Base-by-base conservation (phyloP, 2,113 vertebrate species). In the Erpornis zantholeuca region DNA sequence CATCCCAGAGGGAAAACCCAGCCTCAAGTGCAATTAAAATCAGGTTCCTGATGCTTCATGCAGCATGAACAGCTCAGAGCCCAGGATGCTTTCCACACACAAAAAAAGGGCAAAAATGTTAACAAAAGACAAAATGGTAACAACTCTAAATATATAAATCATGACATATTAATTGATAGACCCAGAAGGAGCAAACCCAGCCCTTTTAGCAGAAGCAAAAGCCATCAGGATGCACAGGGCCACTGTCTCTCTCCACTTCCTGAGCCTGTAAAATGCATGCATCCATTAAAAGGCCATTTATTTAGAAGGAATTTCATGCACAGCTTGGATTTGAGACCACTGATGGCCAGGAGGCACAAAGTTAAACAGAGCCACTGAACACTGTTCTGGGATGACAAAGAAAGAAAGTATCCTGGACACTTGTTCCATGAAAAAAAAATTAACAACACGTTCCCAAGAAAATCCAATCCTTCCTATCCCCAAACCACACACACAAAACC, bases 21-120 rank as follows among this genome's bases (percentile, higher is more conserved):
- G 69, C 25, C 63, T 80, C 45, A 15, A 69, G 18, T 2, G 72
- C 63, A 88, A 61, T 3, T 49, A 11, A 68, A 88, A 21, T 1
- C 24, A 36, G 19, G n/a, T 21, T 86, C 22, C 40, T 2, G 2
- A 63, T 23, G 61, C 31, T 94, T 38, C 0, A 0, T 11, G 3
- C 17, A 82, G 70, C 66, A 66, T 0, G 0, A n/a, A 71, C 20
- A 57, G 69, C 44, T 82, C 18, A 0, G 36, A 69, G 59, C 28
- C 24, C 29, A 5, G 40, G 7, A 7, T 31, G 44, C 18, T 33
- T 7, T 36, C 71, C 53, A 68, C 16, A 22, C 31, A 27, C 25
- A 15, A 33, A 61, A n/a, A 42, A 23, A 9, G 4, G 25, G 29
- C 10, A 66, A 76, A 76, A 86, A 76, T 4, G 10, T 12, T 7